These are phyloP conservation scores for Psix sp. DNA, from an alignment of 1,140 invertebrate species.

Conservation along the genomic window DNA sequence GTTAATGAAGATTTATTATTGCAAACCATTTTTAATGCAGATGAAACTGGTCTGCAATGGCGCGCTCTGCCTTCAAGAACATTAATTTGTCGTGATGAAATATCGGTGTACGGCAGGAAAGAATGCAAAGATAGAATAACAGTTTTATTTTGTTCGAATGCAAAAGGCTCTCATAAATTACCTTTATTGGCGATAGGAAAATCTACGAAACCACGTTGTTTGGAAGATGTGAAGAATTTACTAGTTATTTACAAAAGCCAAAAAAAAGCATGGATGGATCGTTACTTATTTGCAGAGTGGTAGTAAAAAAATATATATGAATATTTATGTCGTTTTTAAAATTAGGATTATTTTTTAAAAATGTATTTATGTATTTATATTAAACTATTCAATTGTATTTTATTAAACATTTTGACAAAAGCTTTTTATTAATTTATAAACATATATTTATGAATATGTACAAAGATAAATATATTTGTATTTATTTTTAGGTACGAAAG, in stretches of 20 bases:
- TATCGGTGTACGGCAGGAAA: constrained; percentile 27
- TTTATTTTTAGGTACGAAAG: constrained; percentile 5
- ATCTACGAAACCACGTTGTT: constrained; percentile 61
- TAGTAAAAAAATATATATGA: constrained; percentile 50
- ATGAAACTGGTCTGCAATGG: constrained; percentile 63
- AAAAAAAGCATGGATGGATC: no score
- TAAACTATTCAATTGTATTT: no score
- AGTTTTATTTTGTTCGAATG: constrained; percentile 67
- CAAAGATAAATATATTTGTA: no score
- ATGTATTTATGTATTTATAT: constrained; percentile 4
- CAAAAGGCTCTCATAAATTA: constrained; percentile 62
- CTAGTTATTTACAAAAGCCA: no score
- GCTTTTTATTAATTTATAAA: no score
- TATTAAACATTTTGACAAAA: no score
- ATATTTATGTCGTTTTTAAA: constrained; percentile 1
- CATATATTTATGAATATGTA: no score
- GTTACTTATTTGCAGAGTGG: no score
- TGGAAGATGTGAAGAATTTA: constrained; percentile 43
- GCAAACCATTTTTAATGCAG: constrained; percentile 55
- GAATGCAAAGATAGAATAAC: constrained; percentile 39
- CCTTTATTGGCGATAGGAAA: constrained; percentile 60
- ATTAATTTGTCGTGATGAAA: constrained; percentile 47
- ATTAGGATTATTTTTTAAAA: neutral
- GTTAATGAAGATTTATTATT: neutral
- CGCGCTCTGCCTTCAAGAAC: constrained; percentile 54